These are phyloP conservation scores for Actinia equina DNA, from an alignment of 64 coral and sea anemone genomes.

Conservation along the genomic window DNA sequence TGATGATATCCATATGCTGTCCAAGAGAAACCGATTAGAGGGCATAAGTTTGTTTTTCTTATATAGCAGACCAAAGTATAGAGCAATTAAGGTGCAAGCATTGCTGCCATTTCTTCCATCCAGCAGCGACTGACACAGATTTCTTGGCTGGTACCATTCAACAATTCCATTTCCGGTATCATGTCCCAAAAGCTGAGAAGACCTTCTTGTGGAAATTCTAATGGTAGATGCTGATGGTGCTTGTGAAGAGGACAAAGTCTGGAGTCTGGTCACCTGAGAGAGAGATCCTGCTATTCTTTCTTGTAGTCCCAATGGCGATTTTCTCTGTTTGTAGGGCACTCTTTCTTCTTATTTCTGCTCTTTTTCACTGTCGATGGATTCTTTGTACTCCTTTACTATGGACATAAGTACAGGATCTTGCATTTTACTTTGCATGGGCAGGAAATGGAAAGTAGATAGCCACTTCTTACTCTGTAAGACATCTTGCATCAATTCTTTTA, in stretches of 20 bases:
- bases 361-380: slow-evolving; percentile 21
- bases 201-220: too few relatives aligned
- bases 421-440: not conserved
- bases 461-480: slow-evolving; percentile 25
- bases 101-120: slow-evolving; percentile 27
- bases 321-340: slow-evolving; percentile 1
- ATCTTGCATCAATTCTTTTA: slow-evolving; percentile 7
- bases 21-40: not conserved
- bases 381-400: slow-evolving; percentile 16
- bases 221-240: too few relatives aligned
- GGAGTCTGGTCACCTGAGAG: slow-evolving; percentile 10
- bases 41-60: not conserved
- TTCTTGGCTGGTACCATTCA: slow-evolving; percentile 4
- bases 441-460: slow-evolving; percentile 2
- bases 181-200: too few relatives aligned
- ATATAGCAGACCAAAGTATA: slow-evolving; percentile 25
- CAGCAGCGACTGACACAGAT: slow-evolving; percentile 11
- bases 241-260: too few relatives aligned
- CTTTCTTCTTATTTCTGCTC: slow-evolving; percentile 21
- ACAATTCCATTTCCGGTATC: not conserved
- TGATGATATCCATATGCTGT: not conserved
- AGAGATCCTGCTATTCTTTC: slow-evolving; percentile 3
- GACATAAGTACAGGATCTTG: not conserved
- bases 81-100: slow-evolving; percentile 37
- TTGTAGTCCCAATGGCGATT: slow-evolving; percentile 13